A percentile compares a stretch with the other conserved stretches of the same genome.
These are phyloP conservation scores for Brachylomia viminalis DNA, from an alignment of 2,888 invertebrate species.

Conservation along the genomic window DNA sequence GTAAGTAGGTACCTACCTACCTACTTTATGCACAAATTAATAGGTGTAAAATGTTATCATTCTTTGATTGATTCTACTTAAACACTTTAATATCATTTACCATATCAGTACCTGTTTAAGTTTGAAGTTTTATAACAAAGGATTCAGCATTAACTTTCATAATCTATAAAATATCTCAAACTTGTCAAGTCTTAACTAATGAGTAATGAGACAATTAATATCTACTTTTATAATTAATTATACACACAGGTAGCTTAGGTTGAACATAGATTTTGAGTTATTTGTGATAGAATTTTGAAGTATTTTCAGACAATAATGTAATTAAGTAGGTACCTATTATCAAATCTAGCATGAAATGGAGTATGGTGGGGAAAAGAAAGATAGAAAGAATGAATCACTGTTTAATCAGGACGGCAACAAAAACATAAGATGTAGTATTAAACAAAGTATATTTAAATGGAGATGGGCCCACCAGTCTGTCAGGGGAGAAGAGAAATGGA, in stretches of 20 bases:
- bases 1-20: neutral
- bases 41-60: conserved; percentile 7
- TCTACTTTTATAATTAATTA: neutral
- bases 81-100: neutral
- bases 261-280: neutral
- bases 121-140: neutral
- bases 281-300: neutral
- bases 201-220: neutral
- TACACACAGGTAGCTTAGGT: neutral
- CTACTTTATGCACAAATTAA: neutral
- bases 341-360: neutral
- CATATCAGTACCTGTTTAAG: no score
- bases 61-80: neutral
- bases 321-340: neutral
- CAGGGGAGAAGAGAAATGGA: neutral
- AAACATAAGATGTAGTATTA: neutral
- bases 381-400: neutral
- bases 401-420: neutral
- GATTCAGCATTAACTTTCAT: neutral
- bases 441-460: neutral
- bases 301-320: neutral
- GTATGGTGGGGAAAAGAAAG: neutral
- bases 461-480: neutral
- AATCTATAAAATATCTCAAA: neutral
- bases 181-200: neutral